phyloP scores from a whole-genome alignment of 2,113 vertebrate genomes.

The Ceuthmochares aereus region DNA sequence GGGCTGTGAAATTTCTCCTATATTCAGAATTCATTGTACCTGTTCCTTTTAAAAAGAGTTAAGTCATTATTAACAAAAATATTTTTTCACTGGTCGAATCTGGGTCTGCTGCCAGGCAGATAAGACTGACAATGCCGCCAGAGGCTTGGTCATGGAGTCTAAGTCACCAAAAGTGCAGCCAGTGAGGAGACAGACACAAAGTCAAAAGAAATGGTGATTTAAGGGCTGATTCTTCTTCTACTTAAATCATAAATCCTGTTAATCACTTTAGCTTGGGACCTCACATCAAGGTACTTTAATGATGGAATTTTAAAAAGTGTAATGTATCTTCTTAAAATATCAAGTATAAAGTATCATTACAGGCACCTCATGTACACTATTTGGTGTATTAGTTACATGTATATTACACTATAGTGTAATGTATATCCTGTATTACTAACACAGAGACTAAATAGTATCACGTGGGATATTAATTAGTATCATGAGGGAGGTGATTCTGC shows the following conservation, averaged over 20 bases:
- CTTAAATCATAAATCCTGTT: not conserved
- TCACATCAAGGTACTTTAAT: not conserved
- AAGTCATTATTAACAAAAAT: not conserved
- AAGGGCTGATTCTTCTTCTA: not conserved
- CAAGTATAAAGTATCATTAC: not conserved
- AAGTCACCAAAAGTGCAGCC: not conserved
- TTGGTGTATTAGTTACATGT: not conserved
- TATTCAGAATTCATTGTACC: not conserved
- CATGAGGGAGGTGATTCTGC: too few species aligned
- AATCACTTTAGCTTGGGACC: not conserved
- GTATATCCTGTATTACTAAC: not conserved
- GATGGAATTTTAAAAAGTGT: not conserved
- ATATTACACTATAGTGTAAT: not conserved
- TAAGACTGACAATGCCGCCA: not conserved
- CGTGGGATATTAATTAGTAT: not conserved
- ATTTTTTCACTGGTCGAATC: not conserved
- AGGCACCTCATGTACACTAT: not conserved
- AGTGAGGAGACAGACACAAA: not conserved
- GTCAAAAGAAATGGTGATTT: not conserved
- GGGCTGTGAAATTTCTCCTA: not conserved
- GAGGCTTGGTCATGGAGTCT: too few species aligned
- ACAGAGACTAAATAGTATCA: not conserved
- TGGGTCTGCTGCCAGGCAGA: not conserved
- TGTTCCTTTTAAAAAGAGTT: not conserved
- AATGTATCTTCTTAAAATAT: not conserved